phyloP scores from a whole-genome alignment of 2,888 invertebrate species.

The Ormyrus thymus region DNA sequence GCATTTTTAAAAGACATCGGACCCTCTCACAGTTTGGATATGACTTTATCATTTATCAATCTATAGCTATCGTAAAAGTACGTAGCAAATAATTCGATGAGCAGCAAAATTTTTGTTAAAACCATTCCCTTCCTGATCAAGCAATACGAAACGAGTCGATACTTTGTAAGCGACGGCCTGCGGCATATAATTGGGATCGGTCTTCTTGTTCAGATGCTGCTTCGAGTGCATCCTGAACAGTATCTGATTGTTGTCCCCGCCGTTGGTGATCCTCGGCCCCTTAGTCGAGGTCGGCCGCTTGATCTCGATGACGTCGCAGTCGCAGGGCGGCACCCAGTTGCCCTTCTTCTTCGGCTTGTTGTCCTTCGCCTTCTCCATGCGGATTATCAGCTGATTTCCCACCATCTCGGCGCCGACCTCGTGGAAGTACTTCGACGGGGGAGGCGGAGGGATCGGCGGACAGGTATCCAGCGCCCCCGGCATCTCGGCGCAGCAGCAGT shows the following conservation, averaged over 20 bases:
- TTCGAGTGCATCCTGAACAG: conserved; percentile 67
- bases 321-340: conserved; percentile 69
- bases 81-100: too few species aligned
- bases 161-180: conserved; percentile 66
- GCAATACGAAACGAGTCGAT: not conserved
- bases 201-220: conserved; percentile 56
- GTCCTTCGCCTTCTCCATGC: conserved; percentile 79
- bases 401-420: conserved; percentile 82
- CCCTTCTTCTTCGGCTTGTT: conserved; percentile 62
- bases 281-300: conserved; percentile 64
- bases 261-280: conserved; percentile 68
- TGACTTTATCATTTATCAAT: too few species aligned
- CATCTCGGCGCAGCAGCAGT: conserved; percentile 39
- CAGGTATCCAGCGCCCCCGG: not conserved
- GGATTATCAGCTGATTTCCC: conserved; percentile 81
- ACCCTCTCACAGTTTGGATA: too few species aligned
- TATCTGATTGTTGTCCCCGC: conserved; percentile 67
- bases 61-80: too few species aligned
- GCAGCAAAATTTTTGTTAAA: too few species aligned
- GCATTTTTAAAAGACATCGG: too few species aligned
- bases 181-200: conserved; percentile 59
- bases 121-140: too few species aligned
- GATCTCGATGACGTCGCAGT: conserved; percentile 68
- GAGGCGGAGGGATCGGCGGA: conserved; percentile 8
- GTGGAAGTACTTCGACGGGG: conserved; percentile 76